These are phyloP conservation scores for Eira barbara DNA, from an alignment of 2,113 vertebrate species.

Conservation along the genomic window DNA sequence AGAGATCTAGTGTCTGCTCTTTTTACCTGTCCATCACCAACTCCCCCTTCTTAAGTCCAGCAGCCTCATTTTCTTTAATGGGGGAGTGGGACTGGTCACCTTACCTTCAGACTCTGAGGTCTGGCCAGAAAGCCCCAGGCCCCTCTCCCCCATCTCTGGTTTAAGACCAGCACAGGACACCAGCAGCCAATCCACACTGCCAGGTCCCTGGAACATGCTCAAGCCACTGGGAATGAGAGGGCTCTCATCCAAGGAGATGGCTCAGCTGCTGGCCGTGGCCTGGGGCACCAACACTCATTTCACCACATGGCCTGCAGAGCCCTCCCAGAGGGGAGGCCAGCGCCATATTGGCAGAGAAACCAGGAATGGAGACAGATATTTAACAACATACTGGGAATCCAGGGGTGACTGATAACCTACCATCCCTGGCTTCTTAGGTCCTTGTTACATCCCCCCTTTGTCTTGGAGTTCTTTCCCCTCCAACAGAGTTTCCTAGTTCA, in stretches of 20 bases:
- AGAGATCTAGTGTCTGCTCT: not conserved
- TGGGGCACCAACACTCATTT: not conserved
- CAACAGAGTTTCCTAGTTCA: not conserved
- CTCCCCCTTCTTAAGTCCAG: not conserved
- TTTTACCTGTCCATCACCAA: not conserved
- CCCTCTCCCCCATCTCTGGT: accelerated
- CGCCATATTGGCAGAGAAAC: accelerated
- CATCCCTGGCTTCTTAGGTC: not conserved
- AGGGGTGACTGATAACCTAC: not conserved
- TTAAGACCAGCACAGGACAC: not conserved
- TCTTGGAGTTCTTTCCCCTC: not conserved
- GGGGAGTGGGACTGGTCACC: too few species aligned
- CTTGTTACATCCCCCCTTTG: not conserved
- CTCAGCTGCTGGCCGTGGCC: not conserved
- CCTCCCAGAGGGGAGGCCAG: not conserved
- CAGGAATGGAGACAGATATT: not conserved
- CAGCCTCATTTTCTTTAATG: not conserved
- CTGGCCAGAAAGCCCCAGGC: not conserved
- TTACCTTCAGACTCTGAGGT: not conserved
- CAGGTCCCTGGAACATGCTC: not conserved
- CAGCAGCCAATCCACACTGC: not conserved
- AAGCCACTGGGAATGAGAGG: not conserved
- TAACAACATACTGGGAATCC: not conserved
- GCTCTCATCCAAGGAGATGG: not conserved
- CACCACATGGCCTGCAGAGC: not conserved